These are phyloP conservation scores for Drosophila kokeensis DNA, from an alignment of 2,888 invertebrate species.

Conservation along the genomic window DNA sequence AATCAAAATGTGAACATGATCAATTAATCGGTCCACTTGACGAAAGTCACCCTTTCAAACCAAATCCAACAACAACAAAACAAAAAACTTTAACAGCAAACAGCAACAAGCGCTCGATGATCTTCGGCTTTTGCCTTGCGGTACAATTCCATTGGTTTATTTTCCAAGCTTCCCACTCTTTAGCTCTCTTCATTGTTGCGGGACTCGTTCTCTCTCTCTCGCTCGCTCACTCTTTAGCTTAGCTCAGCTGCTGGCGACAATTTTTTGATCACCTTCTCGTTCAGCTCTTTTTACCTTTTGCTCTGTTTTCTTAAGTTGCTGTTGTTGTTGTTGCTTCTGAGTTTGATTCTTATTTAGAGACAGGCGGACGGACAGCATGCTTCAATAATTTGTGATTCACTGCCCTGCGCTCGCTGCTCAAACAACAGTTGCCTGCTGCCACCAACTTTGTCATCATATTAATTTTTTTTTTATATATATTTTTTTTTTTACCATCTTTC, in stretches of 20 bases:
- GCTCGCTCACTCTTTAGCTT: neutral
- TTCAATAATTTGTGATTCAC: slow-evolving; percentile 71
- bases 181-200: neutral
- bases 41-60: slow-evolving; percentile 8
- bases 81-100: slow-evolving; percentile 1
- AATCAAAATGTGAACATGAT: neutral
- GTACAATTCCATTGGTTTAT: slow-evolving; percentile 26
- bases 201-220: neutral
- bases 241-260: slow-evolving; percentile 16
- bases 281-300: slow-evolving; percentile 24
- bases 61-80: neutral
- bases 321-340: slow-evolving; percentile 22
- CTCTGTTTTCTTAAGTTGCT: slow-evolving; percentile 31
- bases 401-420: slow-evolving; percentile 50
- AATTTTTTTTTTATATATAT: slow-evolving; percentile 27
- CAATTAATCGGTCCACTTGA: neutral
- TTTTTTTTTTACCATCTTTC: neutral
- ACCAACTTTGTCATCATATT: slow-evolving; percentile 37
- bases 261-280: slow-evolving; percentile 26
- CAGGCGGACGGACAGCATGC: slow-evolving; percentile 56
- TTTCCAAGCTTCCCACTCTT: neutral
- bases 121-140: slow-evolving; percentile 11
- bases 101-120: neutral
- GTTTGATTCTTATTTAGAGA: slow-evolving; percentile 50
- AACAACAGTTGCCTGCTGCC: slow-evolving; percentile 48